Base-by-base conservation (phyloP, 2,797 vertebrate genomes). In the Acanthornis magna region DNA sequence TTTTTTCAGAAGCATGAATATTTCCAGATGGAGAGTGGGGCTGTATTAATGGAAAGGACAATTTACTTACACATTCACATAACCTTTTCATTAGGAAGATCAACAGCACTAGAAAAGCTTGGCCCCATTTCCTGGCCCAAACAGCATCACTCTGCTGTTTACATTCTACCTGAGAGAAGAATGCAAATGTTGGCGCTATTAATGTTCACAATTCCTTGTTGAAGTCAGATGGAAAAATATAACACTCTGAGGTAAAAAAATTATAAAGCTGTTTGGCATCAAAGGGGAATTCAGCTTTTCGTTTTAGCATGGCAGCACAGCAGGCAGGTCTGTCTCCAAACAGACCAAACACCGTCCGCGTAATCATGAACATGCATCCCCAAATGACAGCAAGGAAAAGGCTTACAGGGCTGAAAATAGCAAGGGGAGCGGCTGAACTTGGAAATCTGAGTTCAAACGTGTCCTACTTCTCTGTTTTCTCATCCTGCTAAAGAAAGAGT, bases 161-260 rank as follows among this genome's bases (percentile, higher is more conserved):
- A 93, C 67, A 58, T 79, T 74, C 55, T 91, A 93, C 67, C 77
- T 88, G 77, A 89, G 58, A 91, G 54, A 91, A 89, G 78, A 94
- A 94, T 89, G 87, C 77, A 80, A 85, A 77, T 58, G 32, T 78
- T 89, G 73, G 45, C 40, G 16, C 43, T 92, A 3, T 91, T 72
- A 94, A 81, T 53, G 51, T 89, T 89, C 73, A 77, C 63, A 85
- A 88, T 89, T 76, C 75, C 23, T 53, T 74, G 30, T 74, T 68
- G 54, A 85, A 72, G 61, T 30, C 29, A 95, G 66, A 40, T 57
- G 42, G 74, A 30, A 48, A 88, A 95, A 82, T 51, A 10, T 6
- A 68, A 26, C 42, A 45, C 48, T 82, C 48, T 7, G 1, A 61
- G 62, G 54, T 83, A 72, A 90, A 93, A 93, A 85, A n/a, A 70